Conservation (phyloP, 2,888 invertebrate species). For the Chymomyza procnemis region DNA sequence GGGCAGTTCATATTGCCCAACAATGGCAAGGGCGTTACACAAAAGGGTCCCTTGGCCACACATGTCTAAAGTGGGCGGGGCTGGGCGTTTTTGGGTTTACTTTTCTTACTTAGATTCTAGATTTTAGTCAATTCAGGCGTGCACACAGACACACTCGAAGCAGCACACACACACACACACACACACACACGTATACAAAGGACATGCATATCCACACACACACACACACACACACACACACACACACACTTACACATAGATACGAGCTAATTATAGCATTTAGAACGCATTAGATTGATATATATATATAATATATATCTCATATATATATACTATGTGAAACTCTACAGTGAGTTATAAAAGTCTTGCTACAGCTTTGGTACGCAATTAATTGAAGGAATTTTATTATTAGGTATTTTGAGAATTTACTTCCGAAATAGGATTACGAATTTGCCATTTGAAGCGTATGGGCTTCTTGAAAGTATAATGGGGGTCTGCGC, state of each 20-base stretch:
- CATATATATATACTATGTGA: not conserved
- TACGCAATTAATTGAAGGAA: too few species aligned
- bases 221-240: not conserved
- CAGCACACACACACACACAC: not conserved
- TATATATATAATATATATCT: too few species aligned
- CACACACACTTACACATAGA: constrained; percentile 3
- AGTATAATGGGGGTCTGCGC: too few species aligned
- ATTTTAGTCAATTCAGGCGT: not conserved
- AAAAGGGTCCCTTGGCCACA: constrained; percentile 81
- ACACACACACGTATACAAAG: not conserved
- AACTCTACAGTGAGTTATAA: not conserved
- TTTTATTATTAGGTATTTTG: too few species aligned
- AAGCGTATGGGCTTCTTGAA: too few species aligned
- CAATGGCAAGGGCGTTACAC: constrained; percentile 76
- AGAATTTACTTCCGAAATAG: too few species aligned
- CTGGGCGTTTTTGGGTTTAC: not conserved
- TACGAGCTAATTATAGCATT: constrained; percentile 1
- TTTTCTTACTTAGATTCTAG: constrained; percentile 1
- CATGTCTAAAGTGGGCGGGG: constrained; percentile 84
- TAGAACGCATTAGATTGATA: not conserved
- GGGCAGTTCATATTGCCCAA: constrained; percentile 79
- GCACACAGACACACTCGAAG: constrained; percentile 1
- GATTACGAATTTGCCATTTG: too few species aligned
- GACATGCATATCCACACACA: too few species aligned
- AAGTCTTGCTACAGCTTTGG: too few species aligned